Base-by-base conservation (phyloP, 2,113 vertebrate species). In the Pipra filicauda region DNA sequence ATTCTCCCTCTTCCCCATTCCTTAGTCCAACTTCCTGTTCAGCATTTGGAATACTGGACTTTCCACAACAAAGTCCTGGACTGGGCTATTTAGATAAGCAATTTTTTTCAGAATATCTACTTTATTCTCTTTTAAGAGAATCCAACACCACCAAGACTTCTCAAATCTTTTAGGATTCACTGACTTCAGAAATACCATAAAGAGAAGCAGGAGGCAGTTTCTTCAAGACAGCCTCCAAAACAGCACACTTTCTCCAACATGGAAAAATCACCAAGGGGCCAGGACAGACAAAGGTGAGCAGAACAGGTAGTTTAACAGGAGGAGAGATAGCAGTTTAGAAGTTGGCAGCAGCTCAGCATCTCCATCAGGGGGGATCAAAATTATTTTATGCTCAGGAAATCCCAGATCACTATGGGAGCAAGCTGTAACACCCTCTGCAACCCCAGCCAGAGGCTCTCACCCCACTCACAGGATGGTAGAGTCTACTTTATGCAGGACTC, bases 1-100 rank as follows among this genome's bases (percentile, higher is more conserved):
- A 30, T 55, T 76, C 5, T 6, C 23, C 20, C 3, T 4, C 4
- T 13, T 13, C 23, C 2, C 14, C 2, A 21, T 7, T 4, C 26
- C 30, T 59, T 26, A 59, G 55, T 26, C 9, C 2, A 4, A 11
- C 11, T 76, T 73, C 72, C 24, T 72, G 26, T 61, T 66, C 55
- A n/a, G 43, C 33, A 44, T 66, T 73, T 55, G 21, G 26, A 83
- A 80, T 35, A 64, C 22, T 18, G 28, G 15, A 52, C 15, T 48
- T 91, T 5, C n/a, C 9, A 21, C 16, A 35, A 49, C 4, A 31
- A 81, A 91, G 15, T 43, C 15, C 31, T 76, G 66, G 18, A 44
- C 17, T 35, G 21, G 75, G 26, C 8, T 81, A n/a, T n/a, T 90
- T 41, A 55, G 8, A 48, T 12, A 71, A 59, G 15, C 13, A 54